Evolutionary conservation across 2,113 vertebrate species (phyloP).

Genomic region (Bufo bufo): DNA sequence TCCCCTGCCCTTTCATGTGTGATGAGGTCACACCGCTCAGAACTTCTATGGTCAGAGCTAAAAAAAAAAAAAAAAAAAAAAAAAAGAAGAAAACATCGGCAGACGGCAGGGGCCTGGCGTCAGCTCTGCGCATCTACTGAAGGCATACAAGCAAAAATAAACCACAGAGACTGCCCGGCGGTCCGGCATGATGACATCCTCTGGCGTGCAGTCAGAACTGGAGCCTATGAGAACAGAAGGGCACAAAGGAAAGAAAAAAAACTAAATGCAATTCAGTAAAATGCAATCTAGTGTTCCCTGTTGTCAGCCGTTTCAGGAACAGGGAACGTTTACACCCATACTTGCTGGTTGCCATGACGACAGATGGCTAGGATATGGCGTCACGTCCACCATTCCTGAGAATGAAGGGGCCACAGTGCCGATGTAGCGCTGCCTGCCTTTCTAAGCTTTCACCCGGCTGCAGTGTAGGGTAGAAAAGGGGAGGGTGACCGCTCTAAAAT

Average conservation of each 20-base stretch:
- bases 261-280: neutral
- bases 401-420: too few relatives aligned
- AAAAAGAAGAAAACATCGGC: neutral
- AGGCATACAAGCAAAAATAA: neutral
- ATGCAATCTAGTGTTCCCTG: neutral
- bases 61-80: neutral
- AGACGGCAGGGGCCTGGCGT: neutral
- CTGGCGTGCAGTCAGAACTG: neutral
- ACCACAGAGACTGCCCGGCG: neutral
- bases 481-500: too few relatives aligned
- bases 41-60: slow-evolving; percentile 36
- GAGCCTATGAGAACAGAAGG: neutral
- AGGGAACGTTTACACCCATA: too few relatives aligned
- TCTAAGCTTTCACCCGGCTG: too few relatives aligned
- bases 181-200: neutral
- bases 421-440: too few relatives aligned
- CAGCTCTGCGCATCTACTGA: neutral
- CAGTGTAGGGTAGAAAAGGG: too few relatives aligned
- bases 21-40: slow-evolving; percentile 30
- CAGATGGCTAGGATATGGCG: too few relatives aligned
- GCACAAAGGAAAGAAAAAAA: neutral
- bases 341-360: too few relatives aligned
- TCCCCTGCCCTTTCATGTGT: slow-evolving; percentile 19
- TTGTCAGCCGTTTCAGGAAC: neutral
- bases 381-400: too few relatives aligned